Evolutionary conservation across 2,797 vertebrate genomes (phyloP), one percentile per base, ranked within the genome.

Genomic region (Muscicapa comitata): DNA sequence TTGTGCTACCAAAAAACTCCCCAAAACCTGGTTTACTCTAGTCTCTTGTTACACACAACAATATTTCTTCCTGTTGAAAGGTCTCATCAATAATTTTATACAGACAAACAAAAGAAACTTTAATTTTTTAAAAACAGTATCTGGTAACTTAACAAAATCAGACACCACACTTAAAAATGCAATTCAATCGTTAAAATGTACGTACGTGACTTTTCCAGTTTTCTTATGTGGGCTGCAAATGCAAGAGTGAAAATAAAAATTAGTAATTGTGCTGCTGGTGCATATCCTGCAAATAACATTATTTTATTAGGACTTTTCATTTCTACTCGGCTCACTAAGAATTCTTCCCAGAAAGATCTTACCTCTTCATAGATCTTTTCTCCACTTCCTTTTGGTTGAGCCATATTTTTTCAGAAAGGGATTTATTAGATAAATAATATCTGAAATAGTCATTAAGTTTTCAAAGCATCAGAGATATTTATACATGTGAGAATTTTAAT

Each of bases 391-490:
- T 99, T 40, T 98, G 98, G 82, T 95, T 97, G 55, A 97, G 93
- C 98, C 99, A 99, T 71, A 98, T 97, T 73, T 98, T 98, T 94
- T 98, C 97, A 15, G 98, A 97, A 93, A 98, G 96, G 24, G 98
- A 97, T 86, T 99, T 98, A 76, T 98, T 98, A 75, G 99, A 98
- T 91, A 99, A 98, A 95, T 99, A 99, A 95, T 99, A 99, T 63
- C 99, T 99, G 88, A 84, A 47, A 85, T 31, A 35, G 48, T 45
- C 13, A 97, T 97, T 98, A 97, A 99, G 98, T 35, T 88, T 94
- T 38, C 7, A 6, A 95, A 48, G 13, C 15, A 75, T n/a, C 38
- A 35, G 42, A 42, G 9, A 11, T 38, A 40, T 43, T 72, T 42
- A 6, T n/a, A 75, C 20, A 12, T 0, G 2, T 18, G 13, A 63